Conservation (phyloP, 2,113 vertebrate species). For the Elephas maximus region DNA sequence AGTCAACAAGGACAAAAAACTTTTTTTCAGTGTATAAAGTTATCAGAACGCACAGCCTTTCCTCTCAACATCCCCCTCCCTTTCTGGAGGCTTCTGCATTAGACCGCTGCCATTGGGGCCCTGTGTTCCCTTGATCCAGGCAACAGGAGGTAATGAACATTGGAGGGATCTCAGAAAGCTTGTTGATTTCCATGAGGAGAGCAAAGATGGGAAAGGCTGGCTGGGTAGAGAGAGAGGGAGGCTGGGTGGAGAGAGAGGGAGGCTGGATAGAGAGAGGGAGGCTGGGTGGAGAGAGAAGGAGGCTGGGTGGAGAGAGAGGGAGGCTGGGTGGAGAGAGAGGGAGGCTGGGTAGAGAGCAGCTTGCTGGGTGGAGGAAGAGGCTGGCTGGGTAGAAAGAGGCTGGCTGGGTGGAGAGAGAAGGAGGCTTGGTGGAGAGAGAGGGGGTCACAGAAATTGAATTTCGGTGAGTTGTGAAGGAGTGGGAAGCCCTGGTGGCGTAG, state of each 20-base stretch:
- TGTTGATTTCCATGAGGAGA: constrained; percentile 10
- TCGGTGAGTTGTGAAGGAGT: background rate
- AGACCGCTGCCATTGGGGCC: background rate
- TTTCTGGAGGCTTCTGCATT: background rate
- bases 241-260: no score
- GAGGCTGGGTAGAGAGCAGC: no score
- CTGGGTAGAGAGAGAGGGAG: background rate
- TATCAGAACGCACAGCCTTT: constrained; percentile 14
- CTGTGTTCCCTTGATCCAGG: background rate
- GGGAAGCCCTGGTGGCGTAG: no score
- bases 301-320: background rate
- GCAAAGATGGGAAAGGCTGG: background rate
- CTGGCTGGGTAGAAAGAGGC: no score
- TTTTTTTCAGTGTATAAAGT: background rate
- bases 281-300: no score
- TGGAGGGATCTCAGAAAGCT: background rate
- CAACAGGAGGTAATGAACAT: background rate
- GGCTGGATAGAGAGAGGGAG: no score
- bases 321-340: no score
- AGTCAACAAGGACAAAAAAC: constrained; percentile 46
- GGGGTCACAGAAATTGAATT: no score
- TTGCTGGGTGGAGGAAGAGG: no score
- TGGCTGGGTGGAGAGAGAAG: no score
- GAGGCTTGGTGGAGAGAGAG: no score
- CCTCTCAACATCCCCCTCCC: background rate